phyloP scores from a whole-genome alignment of 1,140 invertebrate species.

The Drosophila yakuba region DNA sequence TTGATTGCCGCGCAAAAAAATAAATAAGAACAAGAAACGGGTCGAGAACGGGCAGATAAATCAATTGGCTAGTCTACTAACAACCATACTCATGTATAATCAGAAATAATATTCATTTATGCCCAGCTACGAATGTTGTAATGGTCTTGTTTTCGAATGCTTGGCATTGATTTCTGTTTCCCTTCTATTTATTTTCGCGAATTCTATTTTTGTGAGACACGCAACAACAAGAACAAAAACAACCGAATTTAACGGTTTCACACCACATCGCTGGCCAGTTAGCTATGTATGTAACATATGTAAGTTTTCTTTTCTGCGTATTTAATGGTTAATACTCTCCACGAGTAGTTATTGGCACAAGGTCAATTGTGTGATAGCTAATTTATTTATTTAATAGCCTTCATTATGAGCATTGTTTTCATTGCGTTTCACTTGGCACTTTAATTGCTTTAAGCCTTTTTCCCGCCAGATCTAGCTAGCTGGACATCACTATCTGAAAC shows the following conservation, averaged over 20 bases:
- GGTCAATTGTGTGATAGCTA: constrained; percentile 13
- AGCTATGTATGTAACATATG: background rate
- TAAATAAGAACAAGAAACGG: constrained; percentile 27
- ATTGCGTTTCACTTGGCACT: constrained; percentile 20
- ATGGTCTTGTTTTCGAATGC: constrained; percentile 40
- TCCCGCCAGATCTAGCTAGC: constrained; percentile 7
- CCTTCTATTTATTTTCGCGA: constrained; percentile 51
- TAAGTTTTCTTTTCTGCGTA: background rate
- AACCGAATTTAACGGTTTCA: background rate
- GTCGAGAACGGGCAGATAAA: constrained; percentile 44
- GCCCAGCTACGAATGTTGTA: constrained; percentile 40
- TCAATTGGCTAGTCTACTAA: constrained; percentile 32
- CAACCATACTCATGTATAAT: background rate
- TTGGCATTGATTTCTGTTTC: constrained; percentile 61
- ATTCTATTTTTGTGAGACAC: constrained; percentile 54
- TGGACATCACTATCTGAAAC: constrained; percentile 52
- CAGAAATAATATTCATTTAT: constrained; percentile 42
- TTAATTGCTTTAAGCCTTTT: constrained; percentile 11
- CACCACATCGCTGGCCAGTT: constrained; percentile 6
- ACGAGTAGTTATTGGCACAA: constrained; percentile 8
- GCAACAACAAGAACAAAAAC: constrained; percentile 13
- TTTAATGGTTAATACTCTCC: too few relatives aligned
- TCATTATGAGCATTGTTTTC: constrained; percentile 16
- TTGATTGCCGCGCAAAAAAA: constrained; percentile 48
- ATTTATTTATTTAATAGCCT: constrained; percentile 26